Conservation (phyloP, 1,140 invertebrate genomes). For the Drosophila kohkoa region DNA sequence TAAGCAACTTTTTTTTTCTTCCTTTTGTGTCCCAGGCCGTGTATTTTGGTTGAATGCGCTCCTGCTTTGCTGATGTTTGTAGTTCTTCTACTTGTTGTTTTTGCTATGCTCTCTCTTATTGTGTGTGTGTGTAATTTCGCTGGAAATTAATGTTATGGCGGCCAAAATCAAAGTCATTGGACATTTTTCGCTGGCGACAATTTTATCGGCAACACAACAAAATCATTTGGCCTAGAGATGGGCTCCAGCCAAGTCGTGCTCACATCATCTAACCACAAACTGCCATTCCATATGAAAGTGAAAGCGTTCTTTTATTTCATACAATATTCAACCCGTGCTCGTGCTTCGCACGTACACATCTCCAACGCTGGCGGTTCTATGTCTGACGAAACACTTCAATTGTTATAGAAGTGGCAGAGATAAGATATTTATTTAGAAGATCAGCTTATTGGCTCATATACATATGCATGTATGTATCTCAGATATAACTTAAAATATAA, state of each 20-base stretch:
- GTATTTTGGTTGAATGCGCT: constrained; percentile 31
- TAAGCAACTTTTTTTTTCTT: constrained; percentile 58
- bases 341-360: constrained; percentile 16
- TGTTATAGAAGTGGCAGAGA: constrained; percentile 21
- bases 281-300: background rate
- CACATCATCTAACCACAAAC: background rate
- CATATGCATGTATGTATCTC: background rate
- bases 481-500: constrained; percentile 7
- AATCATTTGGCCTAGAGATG: constrained; percentile 68
- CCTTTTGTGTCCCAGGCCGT: constrained; percentile 23
- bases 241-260: constrained; percentile 30
- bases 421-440: constrained; percentile 30
- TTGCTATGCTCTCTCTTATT: constrained; percentile 22
- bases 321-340: background rate
- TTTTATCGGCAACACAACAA: constrained; percentile 82
- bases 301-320: background rate
- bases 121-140: constrained; percentile 73
- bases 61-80: constrained; percentile 35
- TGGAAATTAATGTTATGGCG: constrained; percentile 81
- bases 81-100: constrained; percentile 18
- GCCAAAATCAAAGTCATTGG: constrained; percentile 79
- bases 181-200: constrained; percentile 80
- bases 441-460: background rate
- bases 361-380: constrained; percentile 63
- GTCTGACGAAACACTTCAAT: constrained; percentile 52